Conservation (phyloP, 2,797 vertebrate genomes). For the Scolopax rusticola region DNA sequence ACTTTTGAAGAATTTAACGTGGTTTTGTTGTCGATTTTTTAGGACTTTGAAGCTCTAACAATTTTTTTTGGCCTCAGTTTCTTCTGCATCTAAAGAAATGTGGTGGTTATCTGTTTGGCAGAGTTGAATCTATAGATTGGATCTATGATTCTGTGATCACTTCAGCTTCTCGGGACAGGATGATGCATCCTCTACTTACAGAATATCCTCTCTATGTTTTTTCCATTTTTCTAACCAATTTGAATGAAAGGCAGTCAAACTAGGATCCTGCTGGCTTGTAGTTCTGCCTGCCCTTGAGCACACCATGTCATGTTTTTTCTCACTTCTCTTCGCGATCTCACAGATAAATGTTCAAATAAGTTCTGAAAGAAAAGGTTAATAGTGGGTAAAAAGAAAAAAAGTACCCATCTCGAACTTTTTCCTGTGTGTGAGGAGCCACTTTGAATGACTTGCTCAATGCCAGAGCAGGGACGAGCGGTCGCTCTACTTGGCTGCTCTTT, state of each 20-base stretch:
- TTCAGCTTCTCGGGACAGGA: background rate
- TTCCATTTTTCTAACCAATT: background rate
- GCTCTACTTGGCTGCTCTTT: background rate
- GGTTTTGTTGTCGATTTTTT: background rate
- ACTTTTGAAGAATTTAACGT: background rate
- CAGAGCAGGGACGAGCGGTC: background rate
- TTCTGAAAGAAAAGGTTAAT: background rate
- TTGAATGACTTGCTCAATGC: background rate
- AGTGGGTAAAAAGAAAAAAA: background rate
- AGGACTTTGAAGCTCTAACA: background rate
- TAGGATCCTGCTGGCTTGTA: background rate
- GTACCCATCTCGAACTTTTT: background rate
- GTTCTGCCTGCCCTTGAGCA: background rate
- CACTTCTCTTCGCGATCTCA: background rate
- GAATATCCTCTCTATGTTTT: background rate
- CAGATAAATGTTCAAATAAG: background rate
- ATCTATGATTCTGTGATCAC: background rate
- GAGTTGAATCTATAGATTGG: background rate
- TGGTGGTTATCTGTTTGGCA: background rate
- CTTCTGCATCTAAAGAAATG: background rate
- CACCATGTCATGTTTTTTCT: background rate
- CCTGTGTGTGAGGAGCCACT: background rate
- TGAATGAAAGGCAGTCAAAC: background rate
- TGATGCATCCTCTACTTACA: background rate
- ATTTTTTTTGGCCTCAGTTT: background rate